Percentiles rank a stretch among this genome's conserved stretches.
Evolutionary conservation across 2,797 vertebrate species (phyloP).

Genomic region (Gobionotothen gibberifrons): DNA sequence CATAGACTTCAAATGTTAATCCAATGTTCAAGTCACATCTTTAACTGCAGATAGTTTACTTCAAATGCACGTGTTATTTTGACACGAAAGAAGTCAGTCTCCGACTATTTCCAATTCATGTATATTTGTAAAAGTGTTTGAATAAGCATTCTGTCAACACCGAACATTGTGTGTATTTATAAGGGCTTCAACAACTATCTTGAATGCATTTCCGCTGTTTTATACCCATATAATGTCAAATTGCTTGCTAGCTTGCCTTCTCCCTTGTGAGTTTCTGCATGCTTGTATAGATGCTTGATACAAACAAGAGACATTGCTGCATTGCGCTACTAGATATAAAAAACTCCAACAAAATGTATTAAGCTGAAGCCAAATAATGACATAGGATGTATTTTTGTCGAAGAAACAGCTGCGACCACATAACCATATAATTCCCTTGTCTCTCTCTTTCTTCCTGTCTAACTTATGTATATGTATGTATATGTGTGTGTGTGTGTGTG

Average conservation of each 20-base stretch:
- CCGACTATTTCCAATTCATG: neutral
- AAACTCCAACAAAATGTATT: constrained; percentile 6
- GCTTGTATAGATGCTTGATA: neutral
- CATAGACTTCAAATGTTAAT: neutral
- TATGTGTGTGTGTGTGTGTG: constrained; percentile 17
- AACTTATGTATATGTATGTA: constrained; percentile 1
- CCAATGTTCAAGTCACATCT: neutral
- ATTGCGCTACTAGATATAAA: neutral
- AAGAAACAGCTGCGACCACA: constrained; percentile 10
- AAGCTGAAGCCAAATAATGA: neutral
- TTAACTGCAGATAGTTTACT: neutral
- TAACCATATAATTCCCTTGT: constrained; percentile 36
- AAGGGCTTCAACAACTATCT: too few relatives aligned
- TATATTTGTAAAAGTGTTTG: too few relatives aligned
- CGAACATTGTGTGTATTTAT: too few relatives aligned
- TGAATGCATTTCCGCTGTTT: too few relatives aligned
- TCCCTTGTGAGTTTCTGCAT: neutral
- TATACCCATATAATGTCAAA: too few relatives aligned
- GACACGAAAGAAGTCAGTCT: neutral
- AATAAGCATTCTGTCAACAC: too few relatives aligned
- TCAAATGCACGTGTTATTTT: neutral
- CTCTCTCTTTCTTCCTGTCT: neutral
- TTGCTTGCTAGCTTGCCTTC: too few relatives aligned
- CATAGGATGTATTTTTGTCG: neutral
- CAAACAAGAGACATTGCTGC: neutral